Conservation (phyloP, 1,140 invertebrate species). For the Atta texana region DNA sequence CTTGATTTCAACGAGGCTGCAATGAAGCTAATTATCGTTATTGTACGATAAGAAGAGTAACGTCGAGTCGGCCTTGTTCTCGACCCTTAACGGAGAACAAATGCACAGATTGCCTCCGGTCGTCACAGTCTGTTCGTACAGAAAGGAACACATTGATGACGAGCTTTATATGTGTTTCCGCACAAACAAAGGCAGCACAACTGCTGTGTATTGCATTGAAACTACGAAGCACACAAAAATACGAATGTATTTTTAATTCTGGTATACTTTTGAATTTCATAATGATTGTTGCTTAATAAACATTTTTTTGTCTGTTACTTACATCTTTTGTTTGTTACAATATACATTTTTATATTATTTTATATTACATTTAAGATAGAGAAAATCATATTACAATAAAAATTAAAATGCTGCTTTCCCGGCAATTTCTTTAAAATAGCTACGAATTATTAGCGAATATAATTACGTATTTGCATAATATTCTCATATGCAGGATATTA, state of each 20-base stretch:
- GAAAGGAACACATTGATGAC: conserved; percentile 59
- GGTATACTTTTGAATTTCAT: neutral
- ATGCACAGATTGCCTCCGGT: conserved; percentile 40
- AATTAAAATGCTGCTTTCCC: neutral
- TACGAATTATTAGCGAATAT: neutral
- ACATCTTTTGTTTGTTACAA: too few relatives aligned
- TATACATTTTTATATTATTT: too few relatives aligned
- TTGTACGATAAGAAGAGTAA: conserved; percentile 53
- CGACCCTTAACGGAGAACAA: conserved; percentile 61
- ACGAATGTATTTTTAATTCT: conserved; percentile 4
- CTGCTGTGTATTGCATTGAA: conserved; percentile 64
- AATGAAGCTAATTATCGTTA: conserved; percentile 70
- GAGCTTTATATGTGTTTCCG: conserved; percentile 65
- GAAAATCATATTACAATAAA: neutral
- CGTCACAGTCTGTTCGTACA: conserved; percentile 26
- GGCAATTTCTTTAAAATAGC: neutral
- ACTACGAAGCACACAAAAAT: conserved; percentile 65
- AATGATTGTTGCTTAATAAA: neutral
- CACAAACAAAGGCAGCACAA: conserved; percentile 68
- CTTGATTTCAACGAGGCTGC: neutral
- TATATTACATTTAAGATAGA: neutral
- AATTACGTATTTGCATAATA: neutral
- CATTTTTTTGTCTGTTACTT: neutral
- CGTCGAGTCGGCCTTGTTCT: conserved; percentile 47
- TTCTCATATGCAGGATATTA: neutral